These are phyloP conservation scores for Dilophus febrilis DNA, from an alignment of 2,888 invertebrate species.

Conservation along the genomic window DNA sequence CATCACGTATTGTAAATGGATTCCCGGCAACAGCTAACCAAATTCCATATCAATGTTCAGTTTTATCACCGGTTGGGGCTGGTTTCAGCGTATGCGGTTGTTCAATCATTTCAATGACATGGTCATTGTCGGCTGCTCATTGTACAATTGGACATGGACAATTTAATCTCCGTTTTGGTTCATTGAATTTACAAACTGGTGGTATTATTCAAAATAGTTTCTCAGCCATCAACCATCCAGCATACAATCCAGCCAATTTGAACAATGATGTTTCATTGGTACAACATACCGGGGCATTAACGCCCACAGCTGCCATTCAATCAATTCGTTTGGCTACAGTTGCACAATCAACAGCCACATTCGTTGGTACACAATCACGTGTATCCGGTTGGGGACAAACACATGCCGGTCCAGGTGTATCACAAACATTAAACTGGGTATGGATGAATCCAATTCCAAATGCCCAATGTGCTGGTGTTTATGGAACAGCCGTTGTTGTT, in stretches of 20 bases:
- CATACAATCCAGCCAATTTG: conserved; percentile 1
- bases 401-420: not conserved
- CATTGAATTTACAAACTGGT: not conserved
- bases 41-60: conserved; percentile 1
- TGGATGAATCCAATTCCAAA: not conserved
- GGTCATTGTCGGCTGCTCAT: conserved; percentile 1
- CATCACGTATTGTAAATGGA: conserved; percentile 2
- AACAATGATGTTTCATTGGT: conserved; percentile 1
- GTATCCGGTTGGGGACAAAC: conserved; percentile 3
- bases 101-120: not conserved
- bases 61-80: not conserved
- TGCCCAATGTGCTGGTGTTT: not conserved
- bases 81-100: conserved; percentile 1
- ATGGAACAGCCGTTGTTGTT: not conserved
- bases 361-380: not conserved
- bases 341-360: not conserved
- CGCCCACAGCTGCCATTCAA: not conserved
- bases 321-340: not conserved
- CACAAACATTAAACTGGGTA: not conserved
- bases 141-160: not conserved
- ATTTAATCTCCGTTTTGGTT: not conserved
- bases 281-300: not conserved
- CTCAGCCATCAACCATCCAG: not conserved
- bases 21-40: not conserved
- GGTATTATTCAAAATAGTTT: not conserved